Conservation (phyloP, 2,113 vertebrate genomes). For the Puntigrus tetrazona region DNA sequence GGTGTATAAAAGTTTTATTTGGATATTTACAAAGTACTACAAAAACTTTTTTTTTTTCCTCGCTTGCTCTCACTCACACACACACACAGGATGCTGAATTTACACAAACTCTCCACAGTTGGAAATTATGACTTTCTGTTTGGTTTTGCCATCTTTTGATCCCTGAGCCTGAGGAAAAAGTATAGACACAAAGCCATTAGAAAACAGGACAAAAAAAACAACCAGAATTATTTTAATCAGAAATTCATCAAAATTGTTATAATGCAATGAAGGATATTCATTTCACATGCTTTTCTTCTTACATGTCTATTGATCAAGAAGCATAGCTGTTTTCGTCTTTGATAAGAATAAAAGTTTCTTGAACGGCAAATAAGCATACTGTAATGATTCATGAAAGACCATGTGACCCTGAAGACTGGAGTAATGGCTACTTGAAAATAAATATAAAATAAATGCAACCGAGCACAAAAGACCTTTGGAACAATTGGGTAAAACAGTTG, state of each 20-base stretch:
- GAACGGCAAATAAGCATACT: background rate
- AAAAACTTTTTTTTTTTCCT: background rate
- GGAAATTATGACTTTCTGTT: slow-evolving; percentile 94
- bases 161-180: slow-evolving; percentile 82
- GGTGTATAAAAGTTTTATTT: slow-evolving; percentile 71
- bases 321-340: background rate
- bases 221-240: background rate
- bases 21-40: slow-evolving; percentile 73
- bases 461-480: background rate
- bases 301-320: background rate
- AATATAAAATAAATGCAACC: background rate
- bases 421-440: background rate
- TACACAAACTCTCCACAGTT: slow-evolving; percentile 91
- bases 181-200: slow-evolving; percentile 45
- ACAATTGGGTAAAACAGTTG: background rate
- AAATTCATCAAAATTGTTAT: background rate
- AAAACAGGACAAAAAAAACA: background rate
- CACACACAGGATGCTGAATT: slow-evolving; percentile 40
- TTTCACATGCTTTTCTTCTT: background rate
- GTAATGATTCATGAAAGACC: background rate
- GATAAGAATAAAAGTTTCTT: background rate
- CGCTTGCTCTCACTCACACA: slow-evolving; percentile 13
- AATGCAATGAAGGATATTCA: background rate
- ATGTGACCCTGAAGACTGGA: background rate
- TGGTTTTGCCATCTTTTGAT: slow-evolving; percentile 89